Conservation (phyloP, 2,888 invertebrate genomes). For the Hypomecis punctinalis region DNA sequence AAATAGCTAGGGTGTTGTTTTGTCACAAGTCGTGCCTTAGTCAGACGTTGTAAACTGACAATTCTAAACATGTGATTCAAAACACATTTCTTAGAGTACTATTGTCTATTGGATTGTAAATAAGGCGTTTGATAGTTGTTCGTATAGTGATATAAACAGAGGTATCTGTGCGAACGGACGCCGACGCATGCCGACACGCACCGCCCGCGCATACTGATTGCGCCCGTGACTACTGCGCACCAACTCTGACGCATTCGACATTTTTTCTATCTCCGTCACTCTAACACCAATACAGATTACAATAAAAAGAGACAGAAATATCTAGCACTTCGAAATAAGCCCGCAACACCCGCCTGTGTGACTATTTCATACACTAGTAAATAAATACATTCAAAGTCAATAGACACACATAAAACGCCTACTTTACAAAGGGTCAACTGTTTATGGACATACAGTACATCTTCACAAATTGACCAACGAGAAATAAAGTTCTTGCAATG, state of each 20-base stretch:
- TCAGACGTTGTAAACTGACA: no score
- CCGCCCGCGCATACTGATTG: conserved; percentile 74
- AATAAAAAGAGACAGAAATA: not conserved
- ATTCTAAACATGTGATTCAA: no score
- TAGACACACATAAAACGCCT: conserved; percentile 15
- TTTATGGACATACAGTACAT: conserved; percentile 23
- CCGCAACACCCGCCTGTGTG: conserved; percentile 41
- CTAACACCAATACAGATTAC: not conserved
- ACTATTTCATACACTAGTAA: conserved; percentile 41
- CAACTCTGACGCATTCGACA: conserved; percentile 4
- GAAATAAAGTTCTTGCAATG: not conserved
- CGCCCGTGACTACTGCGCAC: conserved; percentile 44
- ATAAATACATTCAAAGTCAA: conserved; percentile 29
- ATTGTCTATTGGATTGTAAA: conserved; percentile 27
- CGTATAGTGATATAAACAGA: conserved; percentile 53
- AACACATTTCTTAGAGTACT: not conserved
- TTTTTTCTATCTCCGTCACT: conserved; percentile 1
- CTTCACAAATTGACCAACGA: conserved; percentile 14
- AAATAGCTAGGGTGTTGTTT: no score
- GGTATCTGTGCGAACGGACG: conserved; percentile 69
- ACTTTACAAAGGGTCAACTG: conserved; percentile 20
- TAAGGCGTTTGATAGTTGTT: conserved; percentile 43
- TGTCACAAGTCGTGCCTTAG: not conserved
- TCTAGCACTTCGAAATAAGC: not conserved
- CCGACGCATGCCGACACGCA: conserved; percentile 78